Evolutionary conservation across 1,140 invertebrate species (phyloP), one percentile per base, ranked within the genome.

Genomic region (Drosophila guanche): DNA sequence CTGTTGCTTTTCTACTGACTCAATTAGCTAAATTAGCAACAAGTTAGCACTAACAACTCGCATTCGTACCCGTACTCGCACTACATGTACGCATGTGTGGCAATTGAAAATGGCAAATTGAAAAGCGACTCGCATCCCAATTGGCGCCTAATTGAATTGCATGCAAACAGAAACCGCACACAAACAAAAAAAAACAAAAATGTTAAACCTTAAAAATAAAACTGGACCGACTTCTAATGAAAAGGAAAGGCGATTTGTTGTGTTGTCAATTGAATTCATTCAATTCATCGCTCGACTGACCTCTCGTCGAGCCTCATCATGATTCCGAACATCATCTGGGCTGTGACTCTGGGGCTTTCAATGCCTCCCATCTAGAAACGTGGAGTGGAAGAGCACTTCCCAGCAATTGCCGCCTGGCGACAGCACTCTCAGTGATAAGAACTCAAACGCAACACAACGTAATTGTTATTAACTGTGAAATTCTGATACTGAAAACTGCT

Each of bases 21-120:
- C 84, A 83, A 83, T 79, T 88, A 83, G 84, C 59, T 76, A 76
- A 79, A 88, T 88, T 81, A 81, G 74, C 59, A 61, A 71, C 83
- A 70, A 86, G 62, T 77, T 78, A 86, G 78, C 83, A 51, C 76
- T 72, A 50, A 66, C 60, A 68, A 56, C 48, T 23, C 27, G 25
- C 27, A 20, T 20, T 20, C 33, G 33, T 37, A 12, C 33, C 12
- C 16, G 16, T 1, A 20, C 1, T 20, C 16, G 16, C 16, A 37
- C 33, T 37, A 12, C 33, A 10, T 10, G 8, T 33, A 10, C 29
- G 29, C 77, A 74, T 60, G 61, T 51, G 58, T 62, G 42, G 46
- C 51, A 55, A 47, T 70, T 50, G 16, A 53, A 60, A 73, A 60
- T 54, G 46, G 54, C 53, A 76, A 85, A 86, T 86, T 86, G 83